Evolutionary conservation across 2,797 vertebrate genomes (phyloP), one percentile per base, ranked within the genome.

Genomic region (Cossypha dichroa): DNA sequence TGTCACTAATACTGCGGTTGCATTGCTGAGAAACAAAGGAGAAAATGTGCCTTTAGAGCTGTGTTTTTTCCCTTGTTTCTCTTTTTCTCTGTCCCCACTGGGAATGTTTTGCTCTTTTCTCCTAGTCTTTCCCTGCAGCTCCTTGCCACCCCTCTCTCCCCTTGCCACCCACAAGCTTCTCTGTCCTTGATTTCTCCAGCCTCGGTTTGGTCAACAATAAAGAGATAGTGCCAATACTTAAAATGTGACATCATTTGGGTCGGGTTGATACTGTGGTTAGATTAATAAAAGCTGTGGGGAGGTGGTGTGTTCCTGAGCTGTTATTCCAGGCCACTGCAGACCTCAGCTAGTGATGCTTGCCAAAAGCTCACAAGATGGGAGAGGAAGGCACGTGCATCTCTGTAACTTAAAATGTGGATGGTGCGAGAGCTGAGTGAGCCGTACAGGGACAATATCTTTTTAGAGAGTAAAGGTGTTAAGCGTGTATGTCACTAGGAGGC

Each of bases 11-110:
- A 9, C 31, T 93, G 89, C 22, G 69, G 89, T 90, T 80, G 31
- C 52, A 66, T 25, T 68, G 69, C 89, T 56, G 54, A 88, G 68
- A 83, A 95, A 93, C 82, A 93, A 91, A 95, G 34, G 59, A 73
- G 82, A 88, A 93, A 94, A 85, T 63, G 66, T 82, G 86, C 56
- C 70, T 92, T 88, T 56, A 34, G 84, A 88, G 58, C 48, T 78
- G 21, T 40, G 11, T 84, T 85, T 88, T 76, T 77, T 70, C 43
- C 49, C 9, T 62, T 66, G 63, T 77, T 88, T 62, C 33, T 90
- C 52, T 64, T 90, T 87, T n/a, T 85, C 21, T 91, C 69, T 4
- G 0, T 74, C 46, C 51, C 54, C 1, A 0, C 33, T 64, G 64
- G 56, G 34, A 54, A 72, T 55, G 22, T 83, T 94, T 83, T 1